Evolutionary conservation across 1,140 invertebrate species (phyloP).

Genomic region (Macrosteles quadrilineatus): DNA sequence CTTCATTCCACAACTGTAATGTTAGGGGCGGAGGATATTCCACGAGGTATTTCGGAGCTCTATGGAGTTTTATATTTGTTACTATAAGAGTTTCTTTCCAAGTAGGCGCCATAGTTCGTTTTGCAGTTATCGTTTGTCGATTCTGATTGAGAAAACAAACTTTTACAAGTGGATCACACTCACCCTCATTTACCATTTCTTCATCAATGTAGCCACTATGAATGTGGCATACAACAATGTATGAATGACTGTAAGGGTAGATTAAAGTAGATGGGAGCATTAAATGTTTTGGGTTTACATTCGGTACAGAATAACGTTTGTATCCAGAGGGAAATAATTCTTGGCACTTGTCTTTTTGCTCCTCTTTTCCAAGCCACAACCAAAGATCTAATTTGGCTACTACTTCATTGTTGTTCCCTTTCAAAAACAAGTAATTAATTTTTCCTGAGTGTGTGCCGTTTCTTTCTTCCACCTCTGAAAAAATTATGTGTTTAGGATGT

Average conservation of each 20-base stretch:
- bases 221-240: not conserved
- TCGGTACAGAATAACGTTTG: not conserved
- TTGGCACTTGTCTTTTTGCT: not conserved
- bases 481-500: not conserved
- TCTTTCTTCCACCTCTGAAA: not conserved
- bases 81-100: conserved; percentile 1
- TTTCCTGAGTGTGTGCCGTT: not conserved
- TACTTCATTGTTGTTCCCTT: not conserved
- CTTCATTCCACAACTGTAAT: not conserved
- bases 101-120: not conserved
- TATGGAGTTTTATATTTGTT: not conserved
- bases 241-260: not conserved
- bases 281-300: not conserved
- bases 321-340: not conserved
- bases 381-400: not conserved
- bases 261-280: not conserved
- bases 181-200: not conserved
- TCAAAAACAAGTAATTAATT: not conserved
- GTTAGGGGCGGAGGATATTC: not conserved
- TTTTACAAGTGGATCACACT: not conserved
- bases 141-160: not conserved
- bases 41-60: not conserved
- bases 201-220: not conserved
- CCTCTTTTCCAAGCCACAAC: not conserved
- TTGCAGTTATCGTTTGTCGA: not conserved